Percentiles rank a stretch among this genome's conserved stretches.
Evolutionary conservation across 2,888 invertebrate genomes (phyloP).

Genomic region (Campoplex capitator): DNA sequence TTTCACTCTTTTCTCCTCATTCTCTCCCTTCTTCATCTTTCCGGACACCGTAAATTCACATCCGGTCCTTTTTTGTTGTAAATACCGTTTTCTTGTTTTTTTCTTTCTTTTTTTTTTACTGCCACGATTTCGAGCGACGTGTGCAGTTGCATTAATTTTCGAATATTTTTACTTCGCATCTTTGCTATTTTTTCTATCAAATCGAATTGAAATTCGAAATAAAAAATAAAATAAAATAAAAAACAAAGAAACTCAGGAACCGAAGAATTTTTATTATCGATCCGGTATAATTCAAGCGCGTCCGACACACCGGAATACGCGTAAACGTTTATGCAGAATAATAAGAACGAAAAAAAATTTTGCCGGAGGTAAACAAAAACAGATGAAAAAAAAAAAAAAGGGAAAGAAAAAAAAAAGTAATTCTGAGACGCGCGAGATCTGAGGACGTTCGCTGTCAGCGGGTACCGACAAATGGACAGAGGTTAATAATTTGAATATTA

Average conservation of each 20-base stretch:
- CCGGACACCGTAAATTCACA: not conserved
- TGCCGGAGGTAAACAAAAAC: constrained; percentile 61
- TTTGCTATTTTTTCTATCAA: not conserved
- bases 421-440: not conserved
- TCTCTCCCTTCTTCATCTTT: not conserved
- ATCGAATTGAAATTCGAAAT: not conserved
- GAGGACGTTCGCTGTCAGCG: constrained; percentile 5
- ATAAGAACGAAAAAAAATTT: not conserved
- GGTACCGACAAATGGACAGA: constrained; percentile 43
- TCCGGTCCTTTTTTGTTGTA: not conserved
- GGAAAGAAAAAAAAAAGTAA: not conserved
- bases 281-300: not conserved
- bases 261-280: not conserved
- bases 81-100: too few relatives aligned
- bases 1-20: not conserved
- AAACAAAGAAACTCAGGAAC: not conserved
- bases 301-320: not conserved
- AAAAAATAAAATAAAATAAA: too few relatives aligned
- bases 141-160: not conserved
- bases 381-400: too few relatives aligned
- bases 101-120: not conserved
- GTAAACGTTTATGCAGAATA: not conserved
- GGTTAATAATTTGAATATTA: constrained; percentile 67
- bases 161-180: not conserved
- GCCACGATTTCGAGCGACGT: not conserved